Conservation (phyloP, 2,797 vertebrate species). For the Erpetoichthys calabaricus region DNA sequence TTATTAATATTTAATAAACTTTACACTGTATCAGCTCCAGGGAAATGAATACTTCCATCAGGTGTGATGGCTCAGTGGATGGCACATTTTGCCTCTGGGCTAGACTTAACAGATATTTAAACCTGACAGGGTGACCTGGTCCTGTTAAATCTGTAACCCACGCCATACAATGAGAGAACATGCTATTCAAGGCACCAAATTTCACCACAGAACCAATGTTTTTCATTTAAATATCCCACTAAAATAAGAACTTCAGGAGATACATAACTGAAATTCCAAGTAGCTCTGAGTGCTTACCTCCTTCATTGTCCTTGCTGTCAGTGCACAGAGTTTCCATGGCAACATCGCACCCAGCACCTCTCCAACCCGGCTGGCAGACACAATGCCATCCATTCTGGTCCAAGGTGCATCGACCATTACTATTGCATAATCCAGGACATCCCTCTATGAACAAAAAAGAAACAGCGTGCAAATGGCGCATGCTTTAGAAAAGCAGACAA, state of each 20-base stretch:
- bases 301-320: constrained; percentile 95
- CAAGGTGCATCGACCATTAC: constrained; percentile 90
- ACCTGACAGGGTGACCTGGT: no score
- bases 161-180: no score
- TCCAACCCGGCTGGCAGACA: constrained; percentile 92
- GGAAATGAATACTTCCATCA: background rate
- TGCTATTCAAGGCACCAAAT: no score
- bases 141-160: no score
- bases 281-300: constrained; percentile 56
- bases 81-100: background rate
- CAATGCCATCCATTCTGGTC: constrained; percentile 98
- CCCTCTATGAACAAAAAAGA: constrained; percentile 72
- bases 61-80: no score
- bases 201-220: no score
- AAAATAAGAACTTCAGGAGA: no score
- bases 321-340: constrained; percentile 94
- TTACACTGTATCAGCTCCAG: background rate
- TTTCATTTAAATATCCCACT: no score
- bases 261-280: no score
- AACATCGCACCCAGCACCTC: constrained; percentile 88
- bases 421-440: constrained; percentile 93
- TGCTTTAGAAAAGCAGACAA: background rate
- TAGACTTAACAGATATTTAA: background rate
- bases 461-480: constrained; percentile 7
- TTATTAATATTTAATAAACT: background rate